Evolutionary conservation across 2,113 vertebrate species (phyloP).

Genomic region (Phodopus roborovskii): DNA sequence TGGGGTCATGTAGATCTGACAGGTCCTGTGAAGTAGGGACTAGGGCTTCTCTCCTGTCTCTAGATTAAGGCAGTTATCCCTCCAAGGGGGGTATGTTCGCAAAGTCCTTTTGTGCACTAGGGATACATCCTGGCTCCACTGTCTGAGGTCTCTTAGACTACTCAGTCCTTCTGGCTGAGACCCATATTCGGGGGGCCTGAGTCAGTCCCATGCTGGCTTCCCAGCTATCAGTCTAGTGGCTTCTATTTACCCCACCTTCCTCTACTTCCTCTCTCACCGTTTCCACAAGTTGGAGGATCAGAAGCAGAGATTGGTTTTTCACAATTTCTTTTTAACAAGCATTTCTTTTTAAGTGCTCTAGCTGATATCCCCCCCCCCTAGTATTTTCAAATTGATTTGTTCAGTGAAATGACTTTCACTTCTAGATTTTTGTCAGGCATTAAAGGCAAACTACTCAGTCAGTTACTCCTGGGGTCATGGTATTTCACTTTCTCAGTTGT

Average conservation of each 20-base stretch:
- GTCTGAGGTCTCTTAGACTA: no score
- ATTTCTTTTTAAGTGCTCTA: neutral
- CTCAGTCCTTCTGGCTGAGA: no score
- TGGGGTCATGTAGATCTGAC: no score
- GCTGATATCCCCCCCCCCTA: neutral
- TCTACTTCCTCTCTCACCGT: neutral
- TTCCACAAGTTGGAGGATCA: slow-evolving; percentile 4
- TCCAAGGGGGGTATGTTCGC: no score
- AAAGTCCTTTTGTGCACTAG: no score
- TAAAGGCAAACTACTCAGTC: neutral
- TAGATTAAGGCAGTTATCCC: no score
- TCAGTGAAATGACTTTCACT: slow-evolving; percentile 46
- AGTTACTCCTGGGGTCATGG: slow-evolving; percentile 18
- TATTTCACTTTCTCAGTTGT: slow-evolving; percentile 44
- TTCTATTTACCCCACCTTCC: neutral
- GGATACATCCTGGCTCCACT: no score
- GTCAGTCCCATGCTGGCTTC: no score
- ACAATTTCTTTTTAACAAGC: neutral
- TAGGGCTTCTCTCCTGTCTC: no score
- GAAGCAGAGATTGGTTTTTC: slow-evolving; percentile 22
- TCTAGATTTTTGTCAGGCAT: slow-evolving; percentile 40
- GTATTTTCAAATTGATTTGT: slow-evolving; percentile 67
- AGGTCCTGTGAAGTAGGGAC: no score
- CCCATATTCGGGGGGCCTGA: no score
- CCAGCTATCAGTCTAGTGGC: no score